Base-by-base conservation (phyloP, 1,140 invertebrate genomes). In the Platorchestia sp. region DNA sequence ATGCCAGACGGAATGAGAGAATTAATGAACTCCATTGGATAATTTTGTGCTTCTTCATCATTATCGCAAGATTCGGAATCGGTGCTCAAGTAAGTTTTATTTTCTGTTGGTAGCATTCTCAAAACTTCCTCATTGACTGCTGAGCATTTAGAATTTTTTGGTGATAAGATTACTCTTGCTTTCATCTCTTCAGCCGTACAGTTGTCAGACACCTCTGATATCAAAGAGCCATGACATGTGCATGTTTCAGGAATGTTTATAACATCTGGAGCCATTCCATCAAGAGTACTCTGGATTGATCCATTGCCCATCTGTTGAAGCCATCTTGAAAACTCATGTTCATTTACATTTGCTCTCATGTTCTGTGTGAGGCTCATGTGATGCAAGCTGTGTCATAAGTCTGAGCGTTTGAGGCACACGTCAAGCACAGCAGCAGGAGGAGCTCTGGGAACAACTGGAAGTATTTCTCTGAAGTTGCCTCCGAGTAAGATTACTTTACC, bases 1-100 rank as follows among this genome's bases (percentile, higher is more conserved):
- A 96, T 96, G 87, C 96, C 96, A 42, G 95, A 95, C 59, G 95
- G 96, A 47, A 95, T 96, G 27, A 95, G 42, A n/a, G 87, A 95
- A 42, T 96, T 95, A 95, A 95, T 42, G 51, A 95, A 95, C 75
- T 95, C 95, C 47, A 96, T 95, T 91, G 95, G 86, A 87, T 86
- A 96, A 95, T 96, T 96, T n/a, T 45, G 43, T 95, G 41, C 45
- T 89, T 95, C 96, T 27, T 45, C 93, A 43, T 95, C 42, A n/a
- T 95, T 89, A 59, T 95, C 47, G 44, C 27, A 51, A 43, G 95
- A 44, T 44, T 45, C 45, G 40, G 7, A 86, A 75, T 95, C 53
- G n/a, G 41, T 14, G 41, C 1, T 95, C 19, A 90, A 75, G 95
- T 95, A 95, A 16, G 95, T 95, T 95, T 43, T 47, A 43, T 44